These are phyloP conservation scores for Cantharis nigra DNA, from an alignment of 2,888 invertebrate genomes.

Conservation along the genomic window DNA sequence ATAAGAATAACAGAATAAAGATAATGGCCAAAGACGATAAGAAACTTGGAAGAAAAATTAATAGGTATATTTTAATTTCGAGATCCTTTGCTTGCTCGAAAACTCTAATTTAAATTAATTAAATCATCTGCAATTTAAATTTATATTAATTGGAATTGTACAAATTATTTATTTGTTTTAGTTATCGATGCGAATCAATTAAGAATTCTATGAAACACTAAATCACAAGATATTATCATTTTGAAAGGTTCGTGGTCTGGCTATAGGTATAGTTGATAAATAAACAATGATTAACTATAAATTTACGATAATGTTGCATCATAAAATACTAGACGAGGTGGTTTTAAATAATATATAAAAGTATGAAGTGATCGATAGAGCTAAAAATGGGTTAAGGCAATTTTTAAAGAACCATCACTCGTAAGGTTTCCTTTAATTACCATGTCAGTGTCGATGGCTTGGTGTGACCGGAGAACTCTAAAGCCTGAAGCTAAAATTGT, in stretches of 20 bases:
- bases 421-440: neutral
- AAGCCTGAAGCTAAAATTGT: too few species aligned
- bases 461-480: neutral
- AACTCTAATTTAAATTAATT: neutral
- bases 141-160: neutral
- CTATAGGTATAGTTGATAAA: neutral
- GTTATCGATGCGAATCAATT: neutral
- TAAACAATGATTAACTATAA: neutral
- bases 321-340: neutral
- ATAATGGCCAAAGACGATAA: neutral
- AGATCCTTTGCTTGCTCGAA: neutral
- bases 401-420: neutral
- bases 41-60: neutral
- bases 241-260: neutral
- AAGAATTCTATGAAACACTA: neutral
- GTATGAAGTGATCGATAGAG: neutral
- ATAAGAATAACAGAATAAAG: neutral
- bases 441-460: neutral
- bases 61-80: too few species aligned
- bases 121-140: neutral
- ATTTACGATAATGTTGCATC: neutral
- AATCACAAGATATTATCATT: neutral
- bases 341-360: neutral
- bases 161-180: neutral
- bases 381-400: neutral